Conservation (phyloP, 2,797 vertebrate species). For the Parauchenoglanis ngamensis region DNA sequence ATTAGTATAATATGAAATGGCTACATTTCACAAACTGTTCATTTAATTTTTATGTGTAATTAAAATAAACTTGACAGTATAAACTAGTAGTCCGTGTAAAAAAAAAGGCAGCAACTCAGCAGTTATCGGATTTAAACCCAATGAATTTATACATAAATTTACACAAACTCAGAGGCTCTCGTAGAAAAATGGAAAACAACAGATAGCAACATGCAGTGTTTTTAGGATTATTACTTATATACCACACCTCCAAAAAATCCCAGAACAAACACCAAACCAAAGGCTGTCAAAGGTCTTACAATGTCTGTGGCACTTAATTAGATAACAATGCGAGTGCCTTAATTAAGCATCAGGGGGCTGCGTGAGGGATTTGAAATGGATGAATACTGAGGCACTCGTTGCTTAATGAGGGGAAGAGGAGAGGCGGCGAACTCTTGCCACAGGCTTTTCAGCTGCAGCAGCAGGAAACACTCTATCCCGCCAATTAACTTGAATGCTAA, state of each 20-base stretch:
- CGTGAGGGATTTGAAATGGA: constrained; percentile 26
- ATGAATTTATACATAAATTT: not conserved
- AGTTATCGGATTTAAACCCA: not conserved
- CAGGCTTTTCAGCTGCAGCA: constrained; percentile 39
- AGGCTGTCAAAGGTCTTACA: constrained; percentile 29
- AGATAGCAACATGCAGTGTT: not conserved
- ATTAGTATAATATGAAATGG: not conserved
- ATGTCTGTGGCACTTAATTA: constrained; percentile 51
- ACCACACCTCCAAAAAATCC: not conserved
- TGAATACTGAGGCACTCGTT: constrained; percentile 13
- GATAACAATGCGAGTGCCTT: constrained; percentile 31
- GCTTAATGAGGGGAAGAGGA: constrained; percentile 38
- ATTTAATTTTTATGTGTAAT: not conserved
- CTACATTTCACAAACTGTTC: not conserved
- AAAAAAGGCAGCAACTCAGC: not conserved
- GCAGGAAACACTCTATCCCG: constrained; percentile 21
- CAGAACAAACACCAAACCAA: not conserved
- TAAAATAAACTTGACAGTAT: not conserved
- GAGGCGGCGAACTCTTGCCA: constrained; percentile 10
- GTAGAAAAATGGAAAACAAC: not conserved
- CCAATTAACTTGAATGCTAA: constrained; percentile 39
- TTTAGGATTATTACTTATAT: not conserved
- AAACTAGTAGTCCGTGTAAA: not conserved
- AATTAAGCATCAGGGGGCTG: constrained; percentile 45
- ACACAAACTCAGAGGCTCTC: not conserved